Evolutionary conservation across 2,113 vertebrate genomes (phyloP), one percentile per base, ranked within the genome.

Genomic region (Strix aluco): DNA sequence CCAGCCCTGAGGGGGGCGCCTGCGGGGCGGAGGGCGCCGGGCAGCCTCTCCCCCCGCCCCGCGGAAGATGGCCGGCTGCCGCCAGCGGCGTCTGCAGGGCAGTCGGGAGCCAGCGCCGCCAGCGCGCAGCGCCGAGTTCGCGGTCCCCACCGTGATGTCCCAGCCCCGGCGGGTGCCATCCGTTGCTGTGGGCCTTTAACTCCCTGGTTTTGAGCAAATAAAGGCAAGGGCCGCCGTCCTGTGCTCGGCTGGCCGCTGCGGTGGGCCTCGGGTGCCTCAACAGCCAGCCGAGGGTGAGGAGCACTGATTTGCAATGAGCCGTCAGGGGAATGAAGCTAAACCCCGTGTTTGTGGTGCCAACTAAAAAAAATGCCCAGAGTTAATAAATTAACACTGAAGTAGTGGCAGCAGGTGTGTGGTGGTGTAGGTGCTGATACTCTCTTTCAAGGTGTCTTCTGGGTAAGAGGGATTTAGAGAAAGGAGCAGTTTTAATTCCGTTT

Each of bases 151-250:
- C 25, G 32, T 0, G n/a, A 7, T 44, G 66, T 9, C 15, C 36
- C 18, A 10, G 55, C 54, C 18, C 79, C 0, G 51, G 72, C 36
- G 26, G 32, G 16, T 2, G 81, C 69, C 59, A 0, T 7, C 44
- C 46, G 9, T 16, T 6, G 23, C 4, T 40, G 2, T 2, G 77
- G 67, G 81, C 77, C 67, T 29, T 6, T 18, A 5, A 1, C 11
- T 13, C 15, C 4, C 34, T 1, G 46, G 2, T 8, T 29, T 16
- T 4, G 73, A 61, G 69, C 30, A 5, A 0, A 4, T 19, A 5
- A 40, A 44, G 38, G 62, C 52, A 0, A 9, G 62, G 38, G 69
- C 72, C 11, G 23, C 36, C 3, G 17, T 15, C 15, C 38, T 9
- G 59, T 2, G 10, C 58, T 7, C 6, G 19, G 26, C 36, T 25